These are phyloP conservation scores for Ivindomyrus marchei DNA, from an alignment of 2,113 vertebrate genomes.

Conservation along the genomic window DNA sequence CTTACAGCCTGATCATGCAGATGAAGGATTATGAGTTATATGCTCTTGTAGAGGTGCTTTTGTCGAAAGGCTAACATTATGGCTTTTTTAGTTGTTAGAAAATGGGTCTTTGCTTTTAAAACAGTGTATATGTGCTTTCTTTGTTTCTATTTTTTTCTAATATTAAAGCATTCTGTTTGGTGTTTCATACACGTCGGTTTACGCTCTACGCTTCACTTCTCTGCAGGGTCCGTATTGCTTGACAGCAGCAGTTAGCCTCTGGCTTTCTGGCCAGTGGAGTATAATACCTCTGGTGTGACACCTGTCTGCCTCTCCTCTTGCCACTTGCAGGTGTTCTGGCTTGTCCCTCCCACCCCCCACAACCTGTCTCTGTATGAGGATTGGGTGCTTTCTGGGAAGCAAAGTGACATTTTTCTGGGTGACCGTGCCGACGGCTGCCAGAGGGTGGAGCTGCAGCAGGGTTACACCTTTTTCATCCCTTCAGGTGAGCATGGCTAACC, in stretches of 20 bases:
- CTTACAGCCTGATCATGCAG: neutral
- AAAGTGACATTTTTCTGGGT: conserved; percentile 92
- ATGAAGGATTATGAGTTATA: neutral
- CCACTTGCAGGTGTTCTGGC: conserved; percentile 85
- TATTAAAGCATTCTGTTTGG: neutral
- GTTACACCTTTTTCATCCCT: conserved; percentile 94
- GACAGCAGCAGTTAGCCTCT: neutral
- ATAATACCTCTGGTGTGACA: neutral
- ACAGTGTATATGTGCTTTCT: neutral
- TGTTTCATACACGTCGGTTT: neutral
- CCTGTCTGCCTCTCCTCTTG: neutral
- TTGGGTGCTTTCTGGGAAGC: conserved; percentile 95
- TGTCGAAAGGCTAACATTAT: neutral
- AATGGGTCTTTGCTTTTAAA: neutral
- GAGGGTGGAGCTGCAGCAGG: conserved; percentile 87
- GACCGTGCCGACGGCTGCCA: conserved; percentile 90
- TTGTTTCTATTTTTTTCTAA: neutral
- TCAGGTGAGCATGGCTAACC: conserved; percentile 66
- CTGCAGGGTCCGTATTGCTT: neutral
- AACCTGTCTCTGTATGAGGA: conserved; percentile 94
- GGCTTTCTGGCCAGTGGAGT: neutral
- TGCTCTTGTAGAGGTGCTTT: neutral
- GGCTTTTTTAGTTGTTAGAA: neutral
- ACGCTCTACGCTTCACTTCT: neutral
- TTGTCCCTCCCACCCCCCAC: conserved; percentile 85